These are phyloP conservation scores for Caenorhabditis sp. DNA, from an alignment of 2,888 invertebrate species.

Conservation along the genomic window DNA sequence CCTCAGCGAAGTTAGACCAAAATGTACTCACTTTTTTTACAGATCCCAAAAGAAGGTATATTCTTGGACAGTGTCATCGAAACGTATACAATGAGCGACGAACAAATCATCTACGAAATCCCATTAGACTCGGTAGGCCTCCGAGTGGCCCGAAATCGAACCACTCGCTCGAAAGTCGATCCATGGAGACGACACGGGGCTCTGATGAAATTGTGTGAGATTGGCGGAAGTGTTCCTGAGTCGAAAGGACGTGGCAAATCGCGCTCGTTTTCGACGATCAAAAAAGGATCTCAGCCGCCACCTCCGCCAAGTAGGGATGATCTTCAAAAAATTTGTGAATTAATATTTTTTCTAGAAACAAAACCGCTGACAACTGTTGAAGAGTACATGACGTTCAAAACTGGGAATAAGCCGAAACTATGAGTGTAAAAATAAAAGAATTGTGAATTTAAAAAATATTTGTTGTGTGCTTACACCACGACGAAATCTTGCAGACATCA, in stretches of 20 bases:
- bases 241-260: constrained; percentile 6
- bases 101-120: constrained; percentile 19
- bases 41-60: neutral
- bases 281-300: constrained; percentile 26
- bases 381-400: constrained; percentile 21
- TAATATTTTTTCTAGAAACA: constrained; percentile 6
- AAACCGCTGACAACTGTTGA: constrained; percentile 23
- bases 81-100: neutral
- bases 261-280: neutral
- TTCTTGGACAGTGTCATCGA: neutral
- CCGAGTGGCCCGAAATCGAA: constrained; percentile 5
- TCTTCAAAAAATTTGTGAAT: neutral
- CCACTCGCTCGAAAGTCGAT: constrained; percentile 26
- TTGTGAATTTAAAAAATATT: no score
- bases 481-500: no score
- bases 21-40: neutral
- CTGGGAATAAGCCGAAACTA: neutral
- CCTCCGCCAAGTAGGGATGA: constrained; percentile 10
- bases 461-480: no score
- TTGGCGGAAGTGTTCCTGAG: constrained; percentile 30
- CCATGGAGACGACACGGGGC: constrained; percentile 39
- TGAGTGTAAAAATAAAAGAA: no score
- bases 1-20: neutral
- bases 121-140: constrained; percentile 24
- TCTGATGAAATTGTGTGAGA: constrained; percentile 30